phyloP scores from a whole-genome alignment of 2,888 invertebrate genomes.

The Thera britannica region DNA sequence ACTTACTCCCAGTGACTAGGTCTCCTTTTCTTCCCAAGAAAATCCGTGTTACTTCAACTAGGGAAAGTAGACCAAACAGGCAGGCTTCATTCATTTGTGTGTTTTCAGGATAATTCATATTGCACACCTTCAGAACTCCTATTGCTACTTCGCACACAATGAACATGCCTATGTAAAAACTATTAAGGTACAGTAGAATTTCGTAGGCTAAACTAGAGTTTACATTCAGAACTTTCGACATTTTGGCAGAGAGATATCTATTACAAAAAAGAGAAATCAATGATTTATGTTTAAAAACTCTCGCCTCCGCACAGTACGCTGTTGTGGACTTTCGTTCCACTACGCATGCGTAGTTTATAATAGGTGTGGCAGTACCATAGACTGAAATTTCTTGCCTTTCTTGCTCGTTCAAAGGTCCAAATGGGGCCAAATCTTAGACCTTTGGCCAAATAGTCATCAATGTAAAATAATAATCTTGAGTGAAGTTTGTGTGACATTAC shows the following conservation, averaged over 20 bases:
- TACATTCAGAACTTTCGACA: conserved; percentile 80
- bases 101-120: conserved; percentile 90
- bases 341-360: too few species aligned
- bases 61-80: conserved; percentile 90
- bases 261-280: not conserved
- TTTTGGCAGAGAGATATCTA: conserved; percentile 41
- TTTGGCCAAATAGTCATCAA: too few species aligned
- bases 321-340: too few species aligned
- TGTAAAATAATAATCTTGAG: too few species aligned
- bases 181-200: conserved; percentile 93
- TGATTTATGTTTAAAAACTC: too few species aligned
- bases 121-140: conserved; percentile 91
- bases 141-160: conserved; percentile 92
- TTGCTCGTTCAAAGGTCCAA: too few species aligned
- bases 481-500: too few species aligned
- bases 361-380: too few species aligned
- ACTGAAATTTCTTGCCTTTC: too few species aligned
- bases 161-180: conserved; percentile 95
- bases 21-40: conserved; percentile 95
- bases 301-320: too few species aligned
- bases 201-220: conserved; percentile 93
- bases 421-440: too few species aligned
- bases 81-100: conserved; percentile 91
- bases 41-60: conserved; percentile 92
- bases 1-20: conserved; percentile 88